Evolutionary conservation across 2,113 vertebrate genomes (phyloP), one percentile per base, ranked within the genome.

Genomic region (Mandrillus leucophaeus): DNA sequence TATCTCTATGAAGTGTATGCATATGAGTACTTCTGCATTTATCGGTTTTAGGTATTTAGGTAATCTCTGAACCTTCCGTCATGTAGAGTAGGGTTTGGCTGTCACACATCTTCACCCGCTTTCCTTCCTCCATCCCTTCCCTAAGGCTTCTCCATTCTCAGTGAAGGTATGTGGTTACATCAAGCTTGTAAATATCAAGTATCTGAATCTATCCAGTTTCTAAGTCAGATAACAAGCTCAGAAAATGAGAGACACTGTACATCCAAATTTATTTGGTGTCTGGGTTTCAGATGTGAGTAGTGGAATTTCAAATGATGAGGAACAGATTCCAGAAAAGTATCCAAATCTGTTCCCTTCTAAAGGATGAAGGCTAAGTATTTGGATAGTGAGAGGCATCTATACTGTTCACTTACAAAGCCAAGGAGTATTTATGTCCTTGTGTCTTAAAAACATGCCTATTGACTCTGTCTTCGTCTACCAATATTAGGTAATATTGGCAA

Each of bases 251-350:
- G 75, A 8, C 30, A 59, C 35, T 16, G 2, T 10, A 8, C 32
- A 73, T 57, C 14, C 27, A 38, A 59, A 38, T 61, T 30, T 20
- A n/a, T 68, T 43, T 72, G n/a, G 30, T 72, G 72, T 94, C 38
- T 89, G 66, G 20, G 66, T 82, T 94, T 96, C 11, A 9, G 45
- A 35, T 73, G 2, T 80, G 68, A 95, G 45, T n/a, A 70, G 35
- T 55, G 27, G 25, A 68, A 87, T 76, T 40, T 92, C 38, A 80
- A 25, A 75, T 8, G 35, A 23, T 43, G 17, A 59, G 13, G 43
- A 89, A 66, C 85, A 73, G 75, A 40, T 93, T 18, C 8, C 25
- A 40, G 22, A 57, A 75, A 50, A 83, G 55, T n/a, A 59, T 89
- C 55, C 25, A 30, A 25, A 8, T 64, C 5, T 50, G 1, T 70